Evolutionary conservation across 1,140 invertebrate genomes (phyloP).

Genomic region (Phymorhynchus buccinoides): DNA sequence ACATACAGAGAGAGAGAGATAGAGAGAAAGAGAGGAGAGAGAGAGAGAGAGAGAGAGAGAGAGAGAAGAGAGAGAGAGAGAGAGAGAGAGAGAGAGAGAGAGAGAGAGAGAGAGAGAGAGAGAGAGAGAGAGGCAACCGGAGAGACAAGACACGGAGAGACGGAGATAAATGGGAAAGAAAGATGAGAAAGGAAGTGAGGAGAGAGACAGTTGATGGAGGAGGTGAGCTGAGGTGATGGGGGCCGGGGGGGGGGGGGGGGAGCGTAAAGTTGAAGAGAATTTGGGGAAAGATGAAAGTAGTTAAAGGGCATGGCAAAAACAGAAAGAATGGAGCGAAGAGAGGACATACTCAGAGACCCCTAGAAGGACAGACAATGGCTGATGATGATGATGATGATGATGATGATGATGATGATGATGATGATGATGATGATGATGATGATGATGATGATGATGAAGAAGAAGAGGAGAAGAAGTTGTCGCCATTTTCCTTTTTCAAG

Average conservation of each 20-base stretch:
- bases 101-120: background rate
- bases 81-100: background rate
- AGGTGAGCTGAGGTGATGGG: background rate
- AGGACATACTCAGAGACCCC: background rate
- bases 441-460: constrained; percentile 30
- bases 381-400: constrained; percentile 16
- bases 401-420: background rate
- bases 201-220: background rate
- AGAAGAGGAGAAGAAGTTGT: constrained; percentile 11
- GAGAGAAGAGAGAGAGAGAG: too few species aligned
- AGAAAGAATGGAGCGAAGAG: background rate
- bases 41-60: too few species aligned
- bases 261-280: too few species aligned
- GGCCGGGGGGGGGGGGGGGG: background rate
- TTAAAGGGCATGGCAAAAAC: too few species aligned
- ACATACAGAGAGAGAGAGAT: too few species aligned
- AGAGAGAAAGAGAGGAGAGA: too few species aligned
- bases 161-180: background rate
- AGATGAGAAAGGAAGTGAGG: constrained; percentile 1
- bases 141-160: background rate
- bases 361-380: too few species aligned
- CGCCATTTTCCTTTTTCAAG: too few species aligned
- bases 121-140: background rate
- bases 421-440: background rate
- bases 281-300: too few species aligned